These are phyloP conservation scores for Brenthis daphne DNA, from an alignment of 2,888 invertebrate species.

Conservation along the genomic window DNA sequence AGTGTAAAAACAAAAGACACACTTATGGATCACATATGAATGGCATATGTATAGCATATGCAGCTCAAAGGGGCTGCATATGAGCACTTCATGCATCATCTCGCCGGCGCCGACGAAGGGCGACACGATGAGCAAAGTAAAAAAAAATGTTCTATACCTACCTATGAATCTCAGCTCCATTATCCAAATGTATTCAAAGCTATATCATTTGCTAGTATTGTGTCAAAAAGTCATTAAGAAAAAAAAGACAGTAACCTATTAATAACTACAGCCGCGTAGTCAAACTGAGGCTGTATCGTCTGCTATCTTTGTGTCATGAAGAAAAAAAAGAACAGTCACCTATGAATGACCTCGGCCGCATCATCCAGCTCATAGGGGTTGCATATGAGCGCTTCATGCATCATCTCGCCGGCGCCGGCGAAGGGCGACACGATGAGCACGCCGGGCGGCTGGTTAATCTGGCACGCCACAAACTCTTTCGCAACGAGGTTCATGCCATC, in stretches of 20 bases:
- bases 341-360: slow-evolving; percentile 93
- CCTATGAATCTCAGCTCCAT: no score
- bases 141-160: no score
- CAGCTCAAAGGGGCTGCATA: no score
- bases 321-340: slow-evolving; percentile 60
- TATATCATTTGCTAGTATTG: not conserved
- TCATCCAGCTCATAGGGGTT: slow-evolving; percentile 95
- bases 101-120: no score
- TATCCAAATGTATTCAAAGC: no score
- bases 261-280: slow-evolving; percentile 93
- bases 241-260: slow-evolving; percentile 80
- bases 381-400: slow-evolving; percentile 95
- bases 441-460: slow-evolving; percentile 92
- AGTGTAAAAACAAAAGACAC: no score
- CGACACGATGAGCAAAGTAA: no score
- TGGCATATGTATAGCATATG: no score
- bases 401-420: slow-evolving; percentile 95
- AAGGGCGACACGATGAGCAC: slow-evolving; percentile 95
- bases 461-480: slow-evolving; percentile 96
- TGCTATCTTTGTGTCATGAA: not conserved
- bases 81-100: no score
- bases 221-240: no score
- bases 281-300: slow-evolving; percentile 46
- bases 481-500: slow-evolving; percentile 97
- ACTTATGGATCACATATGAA: no score